Evolutionary conservation across 1,140 invertebrate species (phyloP), one percentile per base, ranked within the genome.

Genomic region (Steinernema khuongi): DNA sequence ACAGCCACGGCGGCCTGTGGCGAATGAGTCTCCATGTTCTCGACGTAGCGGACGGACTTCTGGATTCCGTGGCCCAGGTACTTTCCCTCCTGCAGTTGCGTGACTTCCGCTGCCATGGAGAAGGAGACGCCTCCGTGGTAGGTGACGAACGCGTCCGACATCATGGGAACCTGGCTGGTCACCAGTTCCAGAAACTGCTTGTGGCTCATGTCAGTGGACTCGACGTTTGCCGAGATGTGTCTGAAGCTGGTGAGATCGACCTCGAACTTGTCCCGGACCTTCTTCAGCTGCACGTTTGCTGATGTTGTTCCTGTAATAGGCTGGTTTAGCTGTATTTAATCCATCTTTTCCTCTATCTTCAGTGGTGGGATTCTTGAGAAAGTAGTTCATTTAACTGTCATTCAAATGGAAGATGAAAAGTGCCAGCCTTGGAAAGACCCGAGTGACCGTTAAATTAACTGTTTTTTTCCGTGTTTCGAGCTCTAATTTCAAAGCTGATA

Each of bases 61-160:
- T 60, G 50, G 50, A 60, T 26, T 60, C 50, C 50, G 50, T 60
- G 50, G 19, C 50, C 50, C 14, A 60, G 50, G 19, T 60, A 60
- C 26, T 60, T 60, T 7, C 50, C 50, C 19, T 60, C 50, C 50
- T 14, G 50, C 11, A 60, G 50, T 2, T 22, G 4, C 4, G 50
- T 60, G 7, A 22, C 22, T 14, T 26, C 26, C 11, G 50, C 19
- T 14, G 14, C 26, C 50, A 60, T 7, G 19, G 14, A n/a, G 50
- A 60, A 60, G 7, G 11, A 17, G 2, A 22, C 19, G 14, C 50
- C 50, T 60, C 50, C 50, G 50, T 14, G 50, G 26, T 17, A 60
- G 50, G 50, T 60, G 11, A 60, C 19, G 50, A 60, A 60, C 4
- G 14, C 22, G 50, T 22, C 50, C 14, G 7, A 14, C 50, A 60